Conservation (phyloP, 2,113 vertebrate species). For the Fulica atra region DNA sequence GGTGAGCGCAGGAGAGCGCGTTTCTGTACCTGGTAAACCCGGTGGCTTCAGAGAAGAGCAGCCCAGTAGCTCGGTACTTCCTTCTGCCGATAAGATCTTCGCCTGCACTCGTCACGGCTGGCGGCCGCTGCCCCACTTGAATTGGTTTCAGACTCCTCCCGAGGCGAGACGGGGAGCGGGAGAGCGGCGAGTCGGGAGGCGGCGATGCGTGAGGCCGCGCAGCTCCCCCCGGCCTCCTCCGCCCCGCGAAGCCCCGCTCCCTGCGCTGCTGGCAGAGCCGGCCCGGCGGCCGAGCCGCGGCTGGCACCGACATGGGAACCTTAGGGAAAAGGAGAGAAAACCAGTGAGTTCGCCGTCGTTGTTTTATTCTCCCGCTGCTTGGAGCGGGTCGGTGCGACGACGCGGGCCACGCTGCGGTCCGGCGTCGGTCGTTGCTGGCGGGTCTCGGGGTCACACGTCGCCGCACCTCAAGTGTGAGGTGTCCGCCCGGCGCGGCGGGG, state of each 20-base stretch:
- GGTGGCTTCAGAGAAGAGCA: constrained; percentile 35
- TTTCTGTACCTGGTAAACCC: background rate
- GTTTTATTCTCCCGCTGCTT: background rate
- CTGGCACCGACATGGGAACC: constrained; percentile 62
- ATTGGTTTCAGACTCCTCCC: background rate
- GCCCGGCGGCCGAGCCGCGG: background rate
- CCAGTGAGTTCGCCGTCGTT: constrained; percentile 14
- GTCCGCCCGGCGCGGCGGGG: background rate
- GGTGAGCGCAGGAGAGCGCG: background rate
- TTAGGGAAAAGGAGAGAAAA: constrained; percentile 58
- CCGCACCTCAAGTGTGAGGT: background rate
- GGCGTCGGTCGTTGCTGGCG: background rate
- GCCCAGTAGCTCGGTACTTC: constrained; percentile 15
- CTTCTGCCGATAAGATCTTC: constrained; percentile 58
- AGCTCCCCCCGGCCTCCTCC: background rate
- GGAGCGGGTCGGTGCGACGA: background rate
- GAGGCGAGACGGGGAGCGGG: background rate
- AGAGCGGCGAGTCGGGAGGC: background rate
- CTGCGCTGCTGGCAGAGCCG: background rate
- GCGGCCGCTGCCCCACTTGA: background rate
- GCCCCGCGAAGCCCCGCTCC: background rate
- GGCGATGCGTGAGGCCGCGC: constrained; percentile 41
- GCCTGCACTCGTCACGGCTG: constrained; percentile 8
- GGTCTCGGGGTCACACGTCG: background rate
- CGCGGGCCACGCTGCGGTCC: background rate